These are phyloP conservation scores for Bombylius major DNA, from an alignment of 2,888 invertebrate species.

Conservation along the genomic window DNA sequence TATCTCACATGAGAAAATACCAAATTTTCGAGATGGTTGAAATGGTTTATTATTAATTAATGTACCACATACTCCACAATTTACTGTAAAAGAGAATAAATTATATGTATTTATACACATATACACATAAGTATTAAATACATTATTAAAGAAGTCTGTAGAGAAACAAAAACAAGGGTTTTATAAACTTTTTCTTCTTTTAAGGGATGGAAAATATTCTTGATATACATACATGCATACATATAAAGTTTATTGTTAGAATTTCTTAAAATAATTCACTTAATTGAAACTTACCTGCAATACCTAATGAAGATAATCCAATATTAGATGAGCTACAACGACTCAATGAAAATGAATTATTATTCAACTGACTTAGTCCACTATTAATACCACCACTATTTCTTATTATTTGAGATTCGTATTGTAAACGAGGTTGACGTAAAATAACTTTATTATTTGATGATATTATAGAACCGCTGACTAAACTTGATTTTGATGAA, in stretches of 20 bases:
- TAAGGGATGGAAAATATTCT: no score
- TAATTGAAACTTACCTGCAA: neutral
- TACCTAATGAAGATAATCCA: neutral
- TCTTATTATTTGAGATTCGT: conserved; percentile 21
- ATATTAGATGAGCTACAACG: neutral
- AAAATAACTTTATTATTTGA: conserved; percentile 23
- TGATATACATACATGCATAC: no score
- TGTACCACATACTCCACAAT: conserved; percentile 69
- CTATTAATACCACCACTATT: conserved; percentile 17
- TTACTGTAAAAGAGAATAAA: conserved; percentile 21
- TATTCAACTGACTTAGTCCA: conserved; percentile 29
- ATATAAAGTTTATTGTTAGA: no score
- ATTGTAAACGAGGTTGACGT: conserved; percentile 30
- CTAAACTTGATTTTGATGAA: no score
- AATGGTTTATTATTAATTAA: conserved; percentile 63
- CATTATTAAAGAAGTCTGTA: no score
- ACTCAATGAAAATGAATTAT: conserved; percentile 16
- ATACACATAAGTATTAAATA: no score
- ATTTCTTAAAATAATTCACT: no score
- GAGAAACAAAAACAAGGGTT: no score
- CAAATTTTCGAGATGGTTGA: conserved; percentile 70
- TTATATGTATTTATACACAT: neutral
- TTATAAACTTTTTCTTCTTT: no score
- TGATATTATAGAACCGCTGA: neutral
- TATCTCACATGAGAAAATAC: conserved; percentile 71